Percentiles rank a stretch among this genome's conserved stretches.
phyloP scores from a whole-genome alignment of 2,888 invertebrate genomes.

The Meiosimyza decipiens region DNA sequence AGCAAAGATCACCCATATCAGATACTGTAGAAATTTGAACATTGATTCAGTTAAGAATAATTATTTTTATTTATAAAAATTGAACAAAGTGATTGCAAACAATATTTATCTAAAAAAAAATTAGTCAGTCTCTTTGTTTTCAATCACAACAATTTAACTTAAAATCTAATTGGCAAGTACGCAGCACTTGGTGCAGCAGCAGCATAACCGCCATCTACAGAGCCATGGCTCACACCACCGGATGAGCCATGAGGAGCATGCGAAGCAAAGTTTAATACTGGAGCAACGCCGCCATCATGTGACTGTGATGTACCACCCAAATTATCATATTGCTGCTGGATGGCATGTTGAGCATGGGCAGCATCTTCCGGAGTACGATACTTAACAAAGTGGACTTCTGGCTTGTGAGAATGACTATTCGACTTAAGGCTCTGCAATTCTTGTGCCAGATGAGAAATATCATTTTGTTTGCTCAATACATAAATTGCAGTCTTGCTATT shows the following conservation, averaged over 20 bases:
- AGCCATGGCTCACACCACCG: not conserved
- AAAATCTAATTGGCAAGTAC: slow-evolving; percentile 49
- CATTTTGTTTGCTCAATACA: slow-evolving; percentile 58
- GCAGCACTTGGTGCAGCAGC: slow-evolving; percentile 50
- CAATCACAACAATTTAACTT: no score
- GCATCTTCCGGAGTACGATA: slow-evolving; percentile 60
- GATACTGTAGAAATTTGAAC: no score
- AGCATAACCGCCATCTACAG: not conserved
- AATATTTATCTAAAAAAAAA: no score
- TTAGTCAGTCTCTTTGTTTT: no score
- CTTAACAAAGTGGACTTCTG: slow-evolving; percentile 60
- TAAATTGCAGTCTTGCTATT: slow-evolving; percentile 60
- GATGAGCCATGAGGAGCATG: slow-evolving; percentile 23
- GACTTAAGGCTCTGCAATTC: slow-evolving; percentile 49
- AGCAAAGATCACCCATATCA: no score
- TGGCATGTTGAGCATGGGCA: slow-evolving; percentile 54
- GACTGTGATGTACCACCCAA: slow-evolving; percentile 51
- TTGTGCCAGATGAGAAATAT: slow-evolving; percentile 50
- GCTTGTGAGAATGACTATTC: slow-evolving; percentile 51
- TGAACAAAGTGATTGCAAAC: no score
- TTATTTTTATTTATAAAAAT: no score
- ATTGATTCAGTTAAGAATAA: no score
- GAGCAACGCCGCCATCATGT: slow-evolving; percentile 53
- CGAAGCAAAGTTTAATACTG: slow-evolving; percentile 54
- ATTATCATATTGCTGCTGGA: slow-evolving; percentile 55